Evolutionary conservation across 2,113 vertebrate genomes (phyloP).

Genomic region (Connochaetes taurinus): DNA sequence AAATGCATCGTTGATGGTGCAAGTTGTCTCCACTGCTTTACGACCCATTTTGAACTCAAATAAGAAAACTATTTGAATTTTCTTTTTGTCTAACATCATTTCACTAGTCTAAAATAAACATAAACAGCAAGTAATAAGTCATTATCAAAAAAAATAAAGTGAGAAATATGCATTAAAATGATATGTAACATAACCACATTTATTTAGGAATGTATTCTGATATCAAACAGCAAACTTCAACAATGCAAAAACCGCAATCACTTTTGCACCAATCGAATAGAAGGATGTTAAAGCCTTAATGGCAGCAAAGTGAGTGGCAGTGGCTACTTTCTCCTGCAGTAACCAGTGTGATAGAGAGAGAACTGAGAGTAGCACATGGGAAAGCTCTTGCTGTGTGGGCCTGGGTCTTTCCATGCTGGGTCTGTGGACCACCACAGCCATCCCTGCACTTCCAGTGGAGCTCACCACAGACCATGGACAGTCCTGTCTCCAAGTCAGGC

Average conservation of each 20-base stretch:
- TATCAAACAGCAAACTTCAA: neutral
- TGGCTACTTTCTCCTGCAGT: neutral
- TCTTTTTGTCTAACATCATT: neutral
- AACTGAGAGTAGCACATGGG: rapidly evolving
- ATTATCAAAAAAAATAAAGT: neutral
- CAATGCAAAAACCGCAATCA: neutral
- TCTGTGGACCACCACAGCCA: neutral
- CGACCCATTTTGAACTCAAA: neutral
- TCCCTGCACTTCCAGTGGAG: neutral
- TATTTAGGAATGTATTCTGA: neutral
- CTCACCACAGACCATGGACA: neutral
- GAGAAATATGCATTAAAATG: neutral
- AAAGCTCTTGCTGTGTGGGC: neutral
- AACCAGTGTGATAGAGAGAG: neutral
- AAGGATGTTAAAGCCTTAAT: neutral
- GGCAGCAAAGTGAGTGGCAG: neutral
- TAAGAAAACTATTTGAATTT: neutral
- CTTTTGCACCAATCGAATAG: neutral
- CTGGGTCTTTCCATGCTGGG: neutral
- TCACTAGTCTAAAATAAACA: neutral
- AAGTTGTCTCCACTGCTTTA: neutral
- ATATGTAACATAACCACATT: neutral
- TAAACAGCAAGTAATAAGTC: neutral
- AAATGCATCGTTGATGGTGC: neutral
- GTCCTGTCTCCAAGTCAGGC: neutral